phyloP scores from a whole-genome alignment of 1,140 invertebrate genomes.

The Spodoptera litura region DNA sequence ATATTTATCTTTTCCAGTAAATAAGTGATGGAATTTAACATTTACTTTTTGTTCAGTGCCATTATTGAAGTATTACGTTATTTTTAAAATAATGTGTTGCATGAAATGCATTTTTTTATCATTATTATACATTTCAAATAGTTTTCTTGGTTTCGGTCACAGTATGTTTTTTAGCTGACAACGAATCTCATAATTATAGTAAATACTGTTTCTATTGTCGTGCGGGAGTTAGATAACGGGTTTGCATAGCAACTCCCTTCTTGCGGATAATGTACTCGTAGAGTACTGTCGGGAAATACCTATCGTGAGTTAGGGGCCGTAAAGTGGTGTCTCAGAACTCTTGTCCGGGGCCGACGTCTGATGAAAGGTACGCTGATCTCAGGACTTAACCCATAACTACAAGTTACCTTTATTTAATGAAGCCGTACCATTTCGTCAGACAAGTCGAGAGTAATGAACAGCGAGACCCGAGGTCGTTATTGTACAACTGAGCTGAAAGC shows the following conservation, averaged over 20 bases:
- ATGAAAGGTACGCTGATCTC: constrained; percentile 19
- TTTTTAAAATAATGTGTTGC: constrained; percentile 81
- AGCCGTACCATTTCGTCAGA: constrained; percentile 19
- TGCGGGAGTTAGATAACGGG: constrained; percentile 50
- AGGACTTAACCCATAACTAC: constrained; percentile 23
- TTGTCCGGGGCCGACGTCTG: constrained; percentile 11
- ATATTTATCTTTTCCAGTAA: constrained; percentile 68
- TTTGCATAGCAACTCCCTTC: constrained; percentile 78
- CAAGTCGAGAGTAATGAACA: constrained; percentile 29
- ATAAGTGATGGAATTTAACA: constrained; percentile 61
- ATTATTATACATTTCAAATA: constrained; percentile 55
- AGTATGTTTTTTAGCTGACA: constrained; percentile 57
- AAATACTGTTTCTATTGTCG: constrained; percentile 38
- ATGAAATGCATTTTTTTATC: constrained; percentile 81
- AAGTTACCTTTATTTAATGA: constrained; percentile 21
- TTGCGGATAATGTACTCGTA: constrained; percentile 64
- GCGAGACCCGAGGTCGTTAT: constrained; percentile 45
- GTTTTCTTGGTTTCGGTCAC: constrained; percentile 56
- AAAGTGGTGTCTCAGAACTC: constrained; percentile 14
- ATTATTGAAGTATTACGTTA: constrained; percentile 83
- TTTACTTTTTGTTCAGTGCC: constrained; percentile 80
- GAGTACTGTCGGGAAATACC: constrained; percentile 60
- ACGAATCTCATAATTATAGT: constrained; percentile 70
- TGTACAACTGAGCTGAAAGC: constrained; percentile 68
- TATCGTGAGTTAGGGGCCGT: neutral